Evolutionary conservation across 1,140 invertebrate genomes (phyloP).

Genomic region (Drosophila nannoptera): DNA sequence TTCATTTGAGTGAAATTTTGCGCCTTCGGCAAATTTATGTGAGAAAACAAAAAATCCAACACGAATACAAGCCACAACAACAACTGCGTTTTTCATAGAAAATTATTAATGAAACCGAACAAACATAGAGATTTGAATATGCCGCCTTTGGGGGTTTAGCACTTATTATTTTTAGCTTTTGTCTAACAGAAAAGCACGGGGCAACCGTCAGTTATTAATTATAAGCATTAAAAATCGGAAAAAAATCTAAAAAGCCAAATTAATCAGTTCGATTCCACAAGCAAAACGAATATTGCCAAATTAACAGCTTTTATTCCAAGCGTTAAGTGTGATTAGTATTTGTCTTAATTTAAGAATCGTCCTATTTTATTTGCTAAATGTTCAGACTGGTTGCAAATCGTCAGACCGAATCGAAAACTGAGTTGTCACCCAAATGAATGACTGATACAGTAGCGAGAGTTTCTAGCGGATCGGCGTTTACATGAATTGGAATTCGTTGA

Average conservation of each 20-base stretch:
- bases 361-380: constrained; percentile 33
- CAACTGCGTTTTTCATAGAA: constrained; percentile 69
- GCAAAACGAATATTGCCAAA: constrained; percentile 38
- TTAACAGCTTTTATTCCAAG: constrained; percentile 61
- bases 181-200: constrained; percentile 26
- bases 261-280: constrained; percentile 62
- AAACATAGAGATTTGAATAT: constrained; percentile 64
- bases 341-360: constrained; percentile 47
- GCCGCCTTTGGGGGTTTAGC: constrained; percentile 56
- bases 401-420: background rate
- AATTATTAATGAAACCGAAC: constrained; percentile 66
- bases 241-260: constrained; percentile 50
- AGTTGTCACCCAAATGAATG: background rate
- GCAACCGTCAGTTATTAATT: constrained; percentile 52
- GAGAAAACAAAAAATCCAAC: constrained; percentile 55
- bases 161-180: constrained; percentile 33
- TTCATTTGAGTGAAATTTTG: constrained; percentile 75
- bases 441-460: background rate
- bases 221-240: constrained; percentile 67
- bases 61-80: constrained; percentile 25
- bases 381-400: constrained; percentile 46
- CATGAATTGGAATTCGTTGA: too few relatives aligned
- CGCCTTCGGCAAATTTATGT: constrained; percentile 71
- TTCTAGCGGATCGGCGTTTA: background rate
- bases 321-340: constrained; percentile 31